These are phyloP conservation scores for Scaptomyza caliginosa DNA, from an alignment of 2,888 invertebrate genomes.

Conservation along the genomic window DNA sequence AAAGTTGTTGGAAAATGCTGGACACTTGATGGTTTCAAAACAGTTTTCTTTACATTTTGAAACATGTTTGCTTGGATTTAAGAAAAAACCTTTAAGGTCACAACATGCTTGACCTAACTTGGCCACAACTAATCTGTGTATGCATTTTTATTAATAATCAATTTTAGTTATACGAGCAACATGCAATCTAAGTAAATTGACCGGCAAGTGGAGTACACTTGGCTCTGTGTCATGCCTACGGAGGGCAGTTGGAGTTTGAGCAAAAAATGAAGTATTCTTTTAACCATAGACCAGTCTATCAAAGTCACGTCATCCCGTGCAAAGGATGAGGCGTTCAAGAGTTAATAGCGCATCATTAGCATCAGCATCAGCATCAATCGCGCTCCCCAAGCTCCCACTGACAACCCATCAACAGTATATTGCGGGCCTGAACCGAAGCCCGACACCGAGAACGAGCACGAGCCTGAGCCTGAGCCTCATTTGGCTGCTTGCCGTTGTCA, in stretches of 20 bases:
- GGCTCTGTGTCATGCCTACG: slow-evolving; percentile 9
- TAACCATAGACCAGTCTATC: slow-evolving; percentile 55
- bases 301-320: slow-evolving; percentile 71
- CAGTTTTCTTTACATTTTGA: not conserved
- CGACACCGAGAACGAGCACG: no score
- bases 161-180: slow-evolving; percentile 11
- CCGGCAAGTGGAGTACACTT: not conserved
- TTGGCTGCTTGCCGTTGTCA: slow-evolving; percentile 48
- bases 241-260: slow-evolving; percentile 26
- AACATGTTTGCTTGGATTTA: not conserved
- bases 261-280: slow-evolving; percentile 68
- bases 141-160: not conserved
- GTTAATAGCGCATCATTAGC: slow-evolving; percentile 56
- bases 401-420: slow-evolving; percentile 19
- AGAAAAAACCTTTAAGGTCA: no score
- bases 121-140: not conserved
- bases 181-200: not conserved
- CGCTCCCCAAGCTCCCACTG: slow-evolving; percentile 32
- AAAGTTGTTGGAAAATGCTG: not conserved
- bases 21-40: not conserved
- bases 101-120: not conserved
- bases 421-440: slow-evolving; percentile 8
- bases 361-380: slow-evolving; percentile 65
- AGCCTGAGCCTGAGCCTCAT: slow-evolving; percentile 25
- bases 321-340: slow-evolving; percentile 79